Conservation (phyloP, 2,113 vertebrate species). For the Micronisus gabar region DNA sequence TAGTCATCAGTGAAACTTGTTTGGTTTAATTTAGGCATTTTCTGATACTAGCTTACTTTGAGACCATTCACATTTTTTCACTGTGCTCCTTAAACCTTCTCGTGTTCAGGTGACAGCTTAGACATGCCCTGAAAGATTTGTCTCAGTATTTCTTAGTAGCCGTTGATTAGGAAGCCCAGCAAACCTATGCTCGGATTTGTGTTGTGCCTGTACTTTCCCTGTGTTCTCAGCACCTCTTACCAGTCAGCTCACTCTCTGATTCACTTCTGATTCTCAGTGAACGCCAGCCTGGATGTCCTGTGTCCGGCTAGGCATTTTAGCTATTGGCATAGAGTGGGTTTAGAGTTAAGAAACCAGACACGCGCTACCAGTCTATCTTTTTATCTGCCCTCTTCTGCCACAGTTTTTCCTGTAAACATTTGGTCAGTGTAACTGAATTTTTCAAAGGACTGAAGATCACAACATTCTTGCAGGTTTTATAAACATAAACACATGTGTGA, state of each 20-base stretch:
- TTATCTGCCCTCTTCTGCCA: neutral
- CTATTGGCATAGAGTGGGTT: neutral
- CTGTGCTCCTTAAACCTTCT: neutral
- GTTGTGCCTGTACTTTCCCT: neutral
- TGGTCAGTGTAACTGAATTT: neutral
- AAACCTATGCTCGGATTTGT: accelerated
- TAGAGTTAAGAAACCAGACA: neutral
- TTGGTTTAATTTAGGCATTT: neutral
- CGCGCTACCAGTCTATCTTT: accelerated
- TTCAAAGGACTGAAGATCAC: neutral
- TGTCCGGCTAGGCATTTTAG: neutral
- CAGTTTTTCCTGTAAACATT: neutral
- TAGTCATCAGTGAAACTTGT: neutral
- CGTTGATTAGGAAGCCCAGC: neutral
- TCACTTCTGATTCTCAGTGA: neutral
- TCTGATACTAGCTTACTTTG: neutral
- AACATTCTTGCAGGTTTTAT: neutral
- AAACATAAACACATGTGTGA: neutral
- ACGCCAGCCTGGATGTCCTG: neutral
- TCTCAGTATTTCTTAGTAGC: neutral
- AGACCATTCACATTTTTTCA: neutral
- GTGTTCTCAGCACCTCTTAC: neutral
- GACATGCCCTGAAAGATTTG: neutral
- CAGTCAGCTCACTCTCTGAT: neutral
- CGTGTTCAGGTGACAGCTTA: neutral